Conservation (phyloP, 2,113 vertebrate species). For the Strigops habroptila region DNA sequence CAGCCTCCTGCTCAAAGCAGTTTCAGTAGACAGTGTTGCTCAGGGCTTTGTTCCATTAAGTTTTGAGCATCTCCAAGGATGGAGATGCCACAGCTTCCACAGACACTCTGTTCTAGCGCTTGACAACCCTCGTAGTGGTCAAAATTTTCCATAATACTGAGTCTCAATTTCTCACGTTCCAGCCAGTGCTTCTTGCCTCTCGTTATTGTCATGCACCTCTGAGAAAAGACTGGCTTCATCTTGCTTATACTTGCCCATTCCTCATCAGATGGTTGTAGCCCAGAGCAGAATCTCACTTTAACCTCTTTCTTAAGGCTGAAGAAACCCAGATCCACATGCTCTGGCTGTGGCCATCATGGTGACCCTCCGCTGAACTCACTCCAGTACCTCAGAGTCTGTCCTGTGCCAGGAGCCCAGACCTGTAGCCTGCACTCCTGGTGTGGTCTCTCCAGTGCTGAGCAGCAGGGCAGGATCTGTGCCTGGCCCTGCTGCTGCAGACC, state of each 20-base stretch:
- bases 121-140: accelerated
- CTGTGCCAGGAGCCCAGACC: background rate
- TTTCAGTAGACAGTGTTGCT: background rate
- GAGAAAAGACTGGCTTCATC: background rate
- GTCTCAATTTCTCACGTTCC: background rate
- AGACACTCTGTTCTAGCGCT: background rate
- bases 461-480: background rate
- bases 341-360: background rate
- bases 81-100: background rate
- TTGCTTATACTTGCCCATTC: background rate
- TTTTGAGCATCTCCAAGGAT: background rate
- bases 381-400: background rate
- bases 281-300: background rate
- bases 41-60: background rate
- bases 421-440: accelerated
- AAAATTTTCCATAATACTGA: background rate
- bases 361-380: background rate
- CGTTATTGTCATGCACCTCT: background rate
- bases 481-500: background rate
- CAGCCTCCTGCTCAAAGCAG: background rate
- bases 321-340: background rate
- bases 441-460: background rate
- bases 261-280: background rate
- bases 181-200: background rate
- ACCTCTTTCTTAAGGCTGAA: background rate